Evolutionary conservation across 2,113 vertebrate genomes (phyloP).

Genomic region (Pterocles orientalis): DNA sequence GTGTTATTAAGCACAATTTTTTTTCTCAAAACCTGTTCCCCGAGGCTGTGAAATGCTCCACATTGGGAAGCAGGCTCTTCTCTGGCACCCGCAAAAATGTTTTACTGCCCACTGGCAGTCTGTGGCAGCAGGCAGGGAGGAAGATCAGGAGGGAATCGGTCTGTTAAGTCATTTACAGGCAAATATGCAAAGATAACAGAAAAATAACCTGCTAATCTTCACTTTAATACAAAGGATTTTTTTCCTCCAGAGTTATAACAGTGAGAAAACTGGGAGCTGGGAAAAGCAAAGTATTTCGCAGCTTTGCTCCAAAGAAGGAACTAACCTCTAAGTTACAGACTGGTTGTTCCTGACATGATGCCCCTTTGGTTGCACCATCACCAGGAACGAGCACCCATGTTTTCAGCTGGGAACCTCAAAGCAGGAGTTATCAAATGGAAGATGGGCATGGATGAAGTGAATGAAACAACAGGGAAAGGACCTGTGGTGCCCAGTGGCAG

Average conservation of each 20-base stretch:
- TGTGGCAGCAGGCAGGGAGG: background rate
- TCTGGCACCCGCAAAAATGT: background rate
- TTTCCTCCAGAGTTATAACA: background rate
- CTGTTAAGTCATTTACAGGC: background rate
- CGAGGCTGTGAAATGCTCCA: background rate
- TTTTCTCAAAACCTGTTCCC: background rate
- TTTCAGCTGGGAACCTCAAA: background rate
- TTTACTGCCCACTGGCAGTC: fast-evolving
- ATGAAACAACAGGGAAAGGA: background rate
- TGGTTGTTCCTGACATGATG: background rate
- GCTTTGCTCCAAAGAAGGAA: background rate
- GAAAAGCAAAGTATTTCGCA: background rate
- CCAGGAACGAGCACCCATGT: background rate
- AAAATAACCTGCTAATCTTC: background rate
- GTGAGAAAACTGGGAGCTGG: background rate
- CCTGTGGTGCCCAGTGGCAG: background rate
- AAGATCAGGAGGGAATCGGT: background rate
- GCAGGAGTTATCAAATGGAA: background rate
- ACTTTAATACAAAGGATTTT: background rate
- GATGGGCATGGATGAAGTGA: background rate
- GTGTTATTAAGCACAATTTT: background rate
- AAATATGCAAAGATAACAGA: background rate
- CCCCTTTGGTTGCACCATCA: background rate
- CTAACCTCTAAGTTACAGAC: background rate
- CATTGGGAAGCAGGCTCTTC: background rate